Percentiles rank a stretch among this genome's conserved stretches.
phyloP scores from a whole-genome alignment of 2,888 invertebrate species.

The Drosophila neotestacea region DNA sequence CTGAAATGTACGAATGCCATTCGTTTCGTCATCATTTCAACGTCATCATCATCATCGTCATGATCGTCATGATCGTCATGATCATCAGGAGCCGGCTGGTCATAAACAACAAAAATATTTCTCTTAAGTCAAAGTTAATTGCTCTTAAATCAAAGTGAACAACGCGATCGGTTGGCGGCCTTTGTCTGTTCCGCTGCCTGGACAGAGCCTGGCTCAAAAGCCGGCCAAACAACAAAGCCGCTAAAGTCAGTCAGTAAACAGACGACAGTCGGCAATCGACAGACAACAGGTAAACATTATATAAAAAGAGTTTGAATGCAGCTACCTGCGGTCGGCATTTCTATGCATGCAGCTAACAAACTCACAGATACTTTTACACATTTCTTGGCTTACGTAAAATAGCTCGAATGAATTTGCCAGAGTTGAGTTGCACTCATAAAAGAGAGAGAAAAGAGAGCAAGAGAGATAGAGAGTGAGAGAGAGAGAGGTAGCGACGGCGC shows the following conservation, averaged over 20 bases:
- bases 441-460: slow-evolving; percentile 3
- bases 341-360: slow-evolving; percentile 36
- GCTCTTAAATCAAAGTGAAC: slow-evolving; percentile 76
- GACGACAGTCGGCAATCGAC: slow-evolving; percentile 12
- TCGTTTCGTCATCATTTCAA: slow-evolving; percentile 63
- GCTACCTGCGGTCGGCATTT: slow-evolving; percentile 52
- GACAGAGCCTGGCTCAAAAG: slow-evolving; percentile 26
- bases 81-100: slow-evolving; percentile 44
- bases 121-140: slow-evolving; percentile 79
- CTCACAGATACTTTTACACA: slow-evolving; percentile 38
- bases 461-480: not conserved
- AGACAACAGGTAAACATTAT: slow-evolving; percentile 70
- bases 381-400: slow-evolving; percentile 67
- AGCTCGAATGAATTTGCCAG: slow-evolving; percentile 46
- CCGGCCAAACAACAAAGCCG: slow-evolving; percentile 55
- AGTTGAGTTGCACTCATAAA: slow-evolving; percentile 32
- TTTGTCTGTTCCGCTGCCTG: slow-evolving; percentile 42
- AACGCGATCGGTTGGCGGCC: slow-evolving; percentile 57
- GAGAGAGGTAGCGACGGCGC: slow-evolving; percentile 42
- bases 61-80: slow-evolving; percentile 12
- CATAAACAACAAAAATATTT: slow-evolving; percentile 72
- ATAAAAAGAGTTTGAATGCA: slow-evolving; percentile 63
- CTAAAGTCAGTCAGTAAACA: slow-evolving; percentile 22
- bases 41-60: slow-evolving; percentile 9
- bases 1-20: slow-evolving; percentile 19